A percentile compares a stretch with the other conserved stretches of the same genome.
Conservation (phyloP, 2,888 invertebrate genomes). For the Miltochrista miniata region DNA sequence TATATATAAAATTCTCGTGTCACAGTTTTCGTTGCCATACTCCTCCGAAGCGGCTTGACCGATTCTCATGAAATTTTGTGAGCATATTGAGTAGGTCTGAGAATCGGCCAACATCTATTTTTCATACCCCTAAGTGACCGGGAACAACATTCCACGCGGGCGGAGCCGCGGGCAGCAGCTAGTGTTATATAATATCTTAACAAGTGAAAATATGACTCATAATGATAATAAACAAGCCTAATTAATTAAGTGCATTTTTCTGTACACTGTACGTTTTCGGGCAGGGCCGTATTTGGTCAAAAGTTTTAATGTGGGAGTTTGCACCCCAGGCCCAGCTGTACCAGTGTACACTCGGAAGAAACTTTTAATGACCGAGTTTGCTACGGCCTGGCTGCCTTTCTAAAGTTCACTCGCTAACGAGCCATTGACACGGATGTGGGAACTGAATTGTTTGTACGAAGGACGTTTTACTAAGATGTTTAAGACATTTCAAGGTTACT, state of each 20-base stretch:
- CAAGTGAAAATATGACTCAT: constrained; percentile 41
- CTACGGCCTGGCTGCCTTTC: constrained; percentile 27
- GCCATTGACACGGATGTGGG: constrained; percentile 44
- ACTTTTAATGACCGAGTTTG: constrained; percentile 19
- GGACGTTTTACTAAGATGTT: constrained; percentile 35
- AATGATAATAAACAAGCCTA: constrained; percentile 39
- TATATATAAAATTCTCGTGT: too few species aligned
- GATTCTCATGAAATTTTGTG: too few species aligned
- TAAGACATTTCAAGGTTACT: constrained; percentile 23
- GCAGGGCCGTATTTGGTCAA: constrained; percentile 56
- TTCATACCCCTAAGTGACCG: too few species aligned
- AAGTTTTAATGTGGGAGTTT: constrained; percentile 71
- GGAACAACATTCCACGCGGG: too few species aligned
- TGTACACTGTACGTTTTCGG: constrained; percentile 65
- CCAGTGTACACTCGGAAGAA: constrained; percentile 9
- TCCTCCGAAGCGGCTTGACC: too few species aligned
- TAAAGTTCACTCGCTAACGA: constrained; percentile 42
- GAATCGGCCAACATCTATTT: too few species aligned
- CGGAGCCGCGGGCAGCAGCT: too few species aligned
- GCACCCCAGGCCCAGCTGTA: constrained; percentile 23
- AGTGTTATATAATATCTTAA: constrained; percentile 39
- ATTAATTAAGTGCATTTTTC: constrained; percentile 61
- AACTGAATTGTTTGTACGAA: constrained; percentile 35
- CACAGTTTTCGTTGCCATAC: too few species aligned
- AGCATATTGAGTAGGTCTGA: too few species aligned